A percentile compares a stretch with the other conserved stretches of the same genome.
phyloP scores from a whole-genome alignment of 2,113 vertebrate species.

The Saimiri boliviensis region DNA sequence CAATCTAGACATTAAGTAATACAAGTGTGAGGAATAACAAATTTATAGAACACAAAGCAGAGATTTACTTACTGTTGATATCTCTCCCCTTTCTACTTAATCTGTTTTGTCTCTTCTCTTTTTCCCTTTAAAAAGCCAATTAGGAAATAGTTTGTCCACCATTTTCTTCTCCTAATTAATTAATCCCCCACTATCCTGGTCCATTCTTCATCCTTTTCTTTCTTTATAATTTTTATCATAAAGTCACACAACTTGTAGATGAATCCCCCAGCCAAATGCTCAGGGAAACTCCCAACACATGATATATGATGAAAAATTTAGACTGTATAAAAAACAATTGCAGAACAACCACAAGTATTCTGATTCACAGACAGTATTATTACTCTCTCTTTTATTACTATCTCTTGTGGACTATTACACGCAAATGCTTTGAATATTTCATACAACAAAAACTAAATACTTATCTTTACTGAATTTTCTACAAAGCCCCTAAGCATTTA shows the following conservation, averaged over 20 bases:
- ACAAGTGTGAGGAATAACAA: neutral
- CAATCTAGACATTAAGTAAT: neutral
- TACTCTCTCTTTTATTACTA: neutral
- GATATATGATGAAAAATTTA: neutral
- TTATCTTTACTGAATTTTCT: constrained; percentile 24
- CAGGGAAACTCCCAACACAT: neutral
- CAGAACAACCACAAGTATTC: neutral
- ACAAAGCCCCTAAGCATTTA: constrained; percentile 23
- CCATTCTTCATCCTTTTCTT: neutral
- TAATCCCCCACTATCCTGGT: neutral
- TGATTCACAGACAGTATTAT: neutral
- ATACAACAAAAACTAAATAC: neutral
- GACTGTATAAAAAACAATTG: constrained; percentile 18
- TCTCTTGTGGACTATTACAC: neutral
- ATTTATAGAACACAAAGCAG: neutral
- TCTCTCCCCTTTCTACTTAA: neutral
- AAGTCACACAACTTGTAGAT: neutral
- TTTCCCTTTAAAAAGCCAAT: neutral
- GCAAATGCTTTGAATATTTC: constrained; percentile 28
- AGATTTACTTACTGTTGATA: neutral
- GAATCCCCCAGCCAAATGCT: neutral
- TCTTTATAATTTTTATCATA: neutral
- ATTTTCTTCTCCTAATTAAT: neutral
- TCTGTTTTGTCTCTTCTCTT: neutral
- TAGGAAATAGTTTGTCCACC: neutral